Conservation (phyloP, 2,888 invertebrate genomes). For the Drosophila pseudotalamancana region DNA sequence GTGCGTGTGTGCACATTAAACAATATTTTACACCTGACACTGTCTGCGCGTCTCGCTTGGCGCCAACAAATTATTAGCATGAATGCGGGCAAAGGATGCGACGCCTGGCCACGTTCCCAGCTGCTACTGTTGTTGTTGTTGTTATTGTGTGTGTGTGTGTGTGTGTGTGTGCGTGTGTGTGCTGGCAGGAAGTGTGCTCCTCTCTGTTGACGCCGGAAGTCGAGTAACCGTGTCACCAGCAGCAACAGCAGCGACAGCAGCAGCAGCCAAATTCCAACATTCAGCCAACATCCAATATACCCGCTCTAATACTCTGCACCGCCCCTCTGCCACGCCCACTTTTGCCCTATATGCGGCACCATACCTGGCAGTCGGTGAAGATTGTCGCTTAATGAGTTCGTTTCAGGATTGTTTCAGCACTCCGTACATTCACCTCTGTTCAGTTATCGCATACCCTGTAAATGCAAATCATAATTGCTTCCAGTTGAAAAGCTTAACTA, state of each 20-base stretch:
- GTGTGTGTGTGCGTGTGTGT: constrained; percentile 9
- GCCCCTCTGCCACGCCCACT: neutral
- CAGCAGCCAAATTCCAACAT: neutral
- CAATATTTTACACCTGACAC: constrained; percentile 79
- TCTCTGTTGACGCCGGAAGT: constrained; percentile 59
- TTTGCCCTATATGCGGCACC: too few relatives aligned
- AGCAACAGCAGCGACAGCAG: constrained; percentile 3
- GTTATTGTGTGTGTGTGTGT: constrained; percentile 5
- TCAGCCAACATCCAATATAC: neutral
- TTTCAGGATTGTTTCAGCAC: constrained; percentile 20
- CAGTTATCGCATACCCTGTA: constrained; percentile 2
- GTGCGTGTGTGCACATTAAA: constrained; percentile 51
- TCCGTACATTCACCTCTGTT: constrained; percentile 36
- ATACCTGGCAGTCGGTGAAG: too few relatives aligned
- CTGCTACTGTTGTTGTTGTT: constrained; percentile 1
- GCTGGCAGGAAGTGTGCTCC: constrained; percentile 57
- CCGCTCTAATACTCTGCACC: neutral
- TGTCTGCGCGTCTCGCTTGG: constrained; percentile 26
- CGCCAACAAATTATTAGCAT: constrained; percentile 78
- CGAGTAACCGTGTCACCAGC: constrained; percentile 47
- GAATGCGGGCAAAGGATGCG: constrained; percentile 70
- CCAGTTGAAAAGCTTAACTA: neutral
- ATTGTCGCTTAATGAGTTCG: constrained; percentile 65
- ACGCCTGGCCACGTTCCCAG: constrained; percentile 35
- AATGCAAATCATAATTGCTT: neutral